Evolutionary conservation across 2,797 vertebrate species (phyloP), one percentile per base, ranked within the genome.

Genomic region (Channa striata): DNA sequence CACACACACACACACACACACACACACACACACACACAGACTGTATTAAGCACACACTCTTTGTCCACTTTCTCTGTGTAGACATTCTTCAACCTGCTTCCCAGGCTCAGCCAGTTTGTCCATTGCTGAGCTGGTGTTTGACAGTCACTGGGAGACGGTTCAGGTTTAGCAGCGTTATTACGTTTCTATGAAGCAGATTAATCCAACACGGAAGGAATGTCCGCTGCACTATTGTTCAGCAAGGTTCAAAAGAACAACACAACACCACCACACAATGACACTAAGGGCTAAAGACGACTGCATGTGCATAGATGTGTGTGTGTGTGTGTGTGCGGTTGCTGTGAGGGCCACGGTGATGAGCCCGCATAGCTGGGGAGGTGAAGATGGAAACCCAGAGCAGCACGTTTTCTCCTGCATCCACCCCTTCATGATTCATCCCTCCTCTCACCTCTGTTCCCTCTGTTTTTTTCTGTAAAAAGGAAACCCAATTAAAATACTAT

Each of bases 401-500:
- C 86, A 62, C 36, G 17, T 60, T 67, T 37, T 34, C 74, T 40
- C 56, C 50, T 16, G 51, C 39, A 44, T 46, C 59, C 77, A 37
- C 14, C 73, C 49, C 67, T 65, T 10, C 62, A 60, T 88, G 86
- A 90, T 87, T 87, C 89, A 91, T 90, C 79, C 87, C 77, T 84
- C 73, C 81, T 82, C 84, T 91, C 84, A 90, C 90, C 89, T 86
- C 76, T 82, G 72, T 82, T 85, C 80, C 72, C 59, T 68, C 66
- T 73, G 33, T 72, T 77, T 74, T 70, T 77, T 68, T 69, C 74
- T 51, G 56, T 0, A 13, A 57, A 83, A 69, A 81, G 72, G 80
- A 80, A 87, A 74, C 86, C 90, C 93, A 94, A 94, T 94, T 94
- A 95, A 94, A 94, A 94, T 94, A 92, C 91, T 91, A 77, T 69